Evolutionary conservation across 1,140 invertebrate genomes (phyloP), one percentile per base, ranked within the genome.

Genomic region (Gryllus bimaculatus): DNA sequence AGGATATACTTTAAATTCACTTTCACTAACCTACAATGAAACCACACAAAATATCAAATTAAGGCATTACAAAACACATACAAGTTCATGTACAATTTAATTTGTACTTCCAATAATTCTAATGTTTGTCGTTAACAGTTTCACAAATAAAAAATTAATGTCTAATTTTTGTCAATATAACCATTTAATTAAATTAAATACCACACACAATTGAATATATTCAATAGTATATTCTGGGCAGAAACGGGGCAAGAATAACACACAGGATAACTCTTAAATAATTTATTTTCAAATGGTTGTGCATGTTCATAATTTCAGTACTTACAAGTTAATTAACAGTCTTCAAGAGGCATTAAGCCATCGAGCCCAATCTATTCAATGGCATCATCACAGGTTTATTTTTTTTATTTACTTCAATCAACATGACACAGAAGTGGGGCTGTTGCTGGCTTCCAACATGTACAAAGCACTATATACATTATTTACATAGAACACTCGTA

Each of bases 361-460:
- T 78, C 80, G 77, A 79, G 80, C 47, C 78, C 81, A 78, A 82
- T 80, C 78, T 78, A 77, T 81, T 80, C 78, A 74, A 82, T 82
- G 82, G 81, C 82, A 82, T 82, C 82, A 82, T 83, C 82, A 83
- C 82, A 83, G 81, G 80, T 82, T 79, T 80, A 82, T 82, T 81
- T 80, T 47, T 78, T 81, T 78, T 80, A 54, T 79, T 78, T 75
- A 80, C 76, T 73, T 26, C 48, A 54, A 76, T 76, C 74, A 73
- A 76, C 78, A 18, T 39, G 75, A 74, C 47, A 13, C 47, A 79
- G 49, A 48, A 75, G 12, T 74, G 15, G 73, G 78, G 75, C 47
- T 49, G 75, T 76, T 49, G 13, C 74, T 75, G 74, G 54, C 79
- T 78, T 81, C 74, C 79, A 79, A 80, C 76, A 82, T 78, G 78